Evolutionary conservation across 2,113 vertebrate species (phyloP), one percentile per base, ranked within the genome.

Genomic region (Limnothrissa miodon): DNA sequence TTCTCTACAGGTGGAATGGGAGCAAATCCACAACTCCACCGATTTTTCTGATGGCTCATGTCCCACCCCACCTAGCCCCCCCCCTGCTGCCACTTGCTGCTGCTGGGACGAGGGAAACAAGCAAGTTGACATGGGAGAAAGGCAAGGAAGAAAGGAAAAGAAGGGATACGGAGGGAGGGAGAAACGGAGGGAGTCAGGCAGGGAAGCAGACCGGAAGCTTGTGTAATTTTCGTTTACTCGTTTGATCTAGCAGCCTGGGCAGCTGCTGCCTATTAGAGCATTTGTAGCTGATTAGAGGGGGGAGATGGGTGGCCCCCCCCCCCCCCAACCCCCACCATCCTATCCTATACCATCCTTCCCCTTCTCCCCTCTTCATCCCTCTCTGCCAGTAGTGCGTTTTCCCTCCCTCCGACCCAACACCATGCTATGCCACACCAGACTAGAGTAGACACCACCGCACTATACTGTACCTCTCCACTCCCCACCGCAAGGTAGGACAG

Each of bases 211-310:
- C 92, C 89, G 90, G 94, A 94, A 93, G 90, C 91, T 83, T 85
- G 87, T 90, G 90, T 90, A 93, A 93, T 93, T 93, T 92, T 91
- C 88, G 86, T 90, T 85, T 88, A 78, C 84, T 86, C 81, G 89
- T 95, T 94, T 95, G 93, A 95, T 95, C 92, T 91, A 88, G 89
- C 84, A 87, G 87, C 85, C 82, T 83, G 80, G 66, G 90, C 94
- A 95, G 93, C 94, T 95, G 94, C 92, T 93, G 92, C 92, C 93
- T 90, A 93, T 95, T 94, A 93, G 87, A 90, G 92, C 93, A 94
- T 95, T 94, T 93, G 92, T 91, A 91, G 90, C 90, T 94, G 93
- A 95, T 95, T 95, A 95, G 84, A 92, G 90, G 90, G 86, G 85
- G 86, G 90, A 94, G 92, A 92, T 93, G 93, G 93, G 93, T 94